Percentiles rank a stretch among this genome's conserved stretches.
phyloP scores from a whole-genome alignment of 2,797 vertebrate species.

The Manis crassicaudata region DNA sequence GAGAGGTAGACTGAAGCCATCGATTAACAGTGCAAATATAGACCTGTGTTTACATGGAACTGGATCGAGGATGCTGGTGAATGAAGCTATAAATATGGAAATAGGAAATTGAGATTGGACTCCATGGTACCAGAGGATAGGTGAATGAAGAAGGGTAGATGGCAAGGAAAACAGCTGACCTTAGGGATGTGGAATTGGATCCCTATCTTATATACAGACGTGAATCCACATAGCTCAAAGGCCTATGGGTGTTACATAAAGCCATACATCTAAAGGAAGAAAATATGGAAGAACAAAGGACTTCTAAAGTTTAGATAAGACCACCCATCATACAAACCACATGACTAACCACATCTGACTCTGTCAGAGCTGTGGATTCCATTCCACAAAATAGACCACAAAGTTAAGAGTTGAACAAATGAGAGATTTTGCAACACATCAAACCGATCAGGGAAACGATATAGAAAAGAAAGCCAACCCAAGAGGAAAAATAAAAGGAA shows the following conservation, averaged over 20 bases:
- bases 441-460: not conserved
- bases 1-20: not conserved
- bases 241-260: not conserved
- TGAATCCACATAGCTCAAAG: not conserved
- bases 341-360: not conserved
- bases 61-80: not conserved
- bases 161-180: not conserved
- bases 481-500: not conserved
- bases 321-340: not conserved
- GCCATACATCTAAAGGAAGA: not conserved
- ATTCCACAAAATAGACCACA: not conserved
- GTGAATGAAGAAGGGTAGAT: not conserved
- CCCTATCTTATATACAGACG: not conserved
- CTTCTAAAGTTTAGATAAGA: constrained; percentile 22
- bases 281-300: not conserved
- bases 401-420: not conserved
- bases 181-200: not conserved
- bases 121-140: not conserved
- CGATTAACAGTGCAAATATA: not conserved
- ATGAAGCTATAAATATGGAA: not conserved
- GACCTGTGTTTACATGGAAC: not conserved
- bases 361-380: not conserved
- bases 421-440: not conserved
- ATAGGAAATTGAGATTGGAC: not conserved
- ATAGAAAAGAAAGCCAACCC: not conserved